phyloP scores from a whole-genome alignment of 1,140 invertebrate species.

The Proales similis region DNA sequence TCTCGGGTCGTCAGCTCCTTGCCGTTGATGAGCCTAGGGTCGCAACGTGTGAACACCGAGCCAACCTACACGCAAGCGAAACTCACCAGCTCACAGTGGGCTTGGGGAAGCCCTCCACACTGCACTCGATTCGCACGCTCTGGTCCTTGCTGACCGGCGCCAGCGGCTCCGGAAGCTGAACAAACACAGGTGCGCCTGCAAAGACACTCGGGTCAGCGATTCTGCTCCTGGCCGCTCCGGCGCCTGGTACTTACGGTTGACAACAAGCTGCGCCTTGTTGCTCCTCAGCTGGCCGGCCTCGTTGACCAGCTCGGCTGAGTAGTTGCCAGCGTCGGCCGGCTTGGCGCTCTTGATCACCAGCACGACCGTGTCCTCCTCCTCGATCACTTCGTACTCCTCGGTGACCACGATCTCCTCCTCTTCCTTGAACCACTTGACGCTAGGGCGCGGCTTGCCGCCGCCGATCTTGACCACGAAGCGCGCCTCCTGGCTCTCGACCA shows the following conservation, averaged over 20 bases:
- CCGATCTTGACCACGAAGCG: constrained; percentile 11
- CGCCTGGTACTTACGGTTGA: background rate
- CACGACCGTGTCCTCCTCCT: constrained; percentile 21
- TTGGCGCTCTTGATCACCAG: background rate
- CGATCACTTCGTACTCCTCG: constrained; percentile 21
- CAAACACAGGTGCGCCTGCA: constrained; percentile 13
- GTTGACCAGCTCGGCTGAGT: constrained; percentile 18
- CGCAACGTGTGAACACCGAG: too few species aligned
- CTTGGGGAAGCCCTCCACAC: constrained; percentile 79
- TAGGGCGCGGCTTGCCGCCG: constrained; percentile 20
- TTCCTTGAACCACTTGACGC: constrained; percentile 33
- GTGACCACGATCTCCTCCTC: constrained; percentile 40
- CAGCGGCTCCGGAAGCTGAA: background rate
- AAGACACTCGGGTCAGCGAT: too few species aligned
- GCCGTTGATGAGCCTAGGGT: background rate
- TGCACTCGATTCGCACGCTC: constrained; percentile 66
- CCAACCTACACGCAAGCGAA: background rate
- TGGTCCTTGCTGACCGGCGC: background rate
- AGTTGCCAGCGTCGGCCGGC: constrained; percentile 9
- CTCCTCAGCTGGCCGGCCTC: constrained; percentile 1
- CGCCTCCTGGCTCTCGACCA: background rate
- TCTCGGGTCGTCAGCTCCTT: background rate
- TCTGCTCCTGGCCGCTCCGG: too few species aligned
- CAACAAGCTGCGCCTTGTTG: constrained; percentile 6
- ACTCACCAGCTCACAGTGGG: constrained; percentile 72